These are phyloP conservation scores for Zaprionus ghesquierei DNA, from an alignment of 1,140 invertebrate species.

Conservation along the genomic window DNA sequence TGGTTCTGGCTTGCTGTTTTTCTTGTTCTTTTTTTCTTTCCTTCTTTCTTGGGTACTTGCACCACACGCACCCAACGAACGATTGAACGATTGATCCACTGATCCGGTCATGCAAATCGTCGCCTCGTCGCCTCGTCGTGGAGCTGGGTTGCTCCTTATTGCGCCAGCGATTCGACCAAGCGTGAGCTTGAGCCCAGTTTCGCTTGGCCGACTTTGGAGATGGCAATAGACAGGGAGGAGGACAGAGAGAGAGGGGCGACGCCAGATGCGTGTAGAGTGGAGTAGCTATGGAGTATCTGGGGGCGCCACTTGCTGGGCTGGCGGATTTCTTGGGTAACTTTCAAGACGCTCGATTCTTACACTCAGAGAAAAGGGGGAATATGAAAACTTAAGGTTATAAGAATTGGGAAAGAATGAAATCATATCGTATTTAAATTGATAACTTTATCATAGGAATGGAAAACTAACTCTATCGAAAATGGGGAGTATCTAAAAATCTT, in stretches of 20 bases:
- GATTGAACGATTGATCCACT: constrained; percentile 32
- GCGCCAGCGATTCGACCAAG: constrained; percentile 40
- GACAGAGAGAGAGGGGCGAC: neutral
- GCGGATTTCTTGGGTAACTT: constrained; percentile 61
- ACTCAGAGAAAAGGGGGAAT: constrained; percentile 8
- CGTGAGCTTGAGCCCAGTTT: constrained; percentile 30
- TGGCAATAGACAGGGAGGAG: neutral
- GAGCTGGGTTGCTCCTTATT: constrained; percentile 10
- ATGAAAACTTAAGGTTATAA: neutral
- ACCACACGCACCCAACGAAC: constrained; percentile 62
- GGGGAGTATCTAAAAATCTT: no score
- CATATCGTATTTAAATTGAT: no score
- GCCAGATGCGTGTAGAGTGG: constrained; percentile 30
- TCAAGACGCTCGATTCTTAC: constrained; percentile 31
- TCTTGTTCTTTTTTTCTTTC: neutral
- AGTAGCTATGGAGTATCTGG: constrained; percentile 25
- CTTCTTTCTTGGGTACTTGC: constrained; percentile 33
- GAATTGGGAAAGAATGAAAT: no score
- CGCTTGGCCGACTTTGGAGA: constrained; percentile 21
- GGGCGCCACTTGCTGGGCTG: constrained; percentile 58
- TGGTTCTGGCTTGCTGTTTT: constrained; percentile 19
- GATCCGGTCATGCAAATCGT: constrained; percentile 70
- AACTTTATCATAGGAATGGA: no score
- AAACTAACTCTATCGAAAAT: no score
- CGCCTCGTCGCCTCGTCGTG: constrained; percentile 45